phyloP scores from a whole-genome alignment of 1,140 invertebrate species.

The Portunus trituberculatus region DNA sequence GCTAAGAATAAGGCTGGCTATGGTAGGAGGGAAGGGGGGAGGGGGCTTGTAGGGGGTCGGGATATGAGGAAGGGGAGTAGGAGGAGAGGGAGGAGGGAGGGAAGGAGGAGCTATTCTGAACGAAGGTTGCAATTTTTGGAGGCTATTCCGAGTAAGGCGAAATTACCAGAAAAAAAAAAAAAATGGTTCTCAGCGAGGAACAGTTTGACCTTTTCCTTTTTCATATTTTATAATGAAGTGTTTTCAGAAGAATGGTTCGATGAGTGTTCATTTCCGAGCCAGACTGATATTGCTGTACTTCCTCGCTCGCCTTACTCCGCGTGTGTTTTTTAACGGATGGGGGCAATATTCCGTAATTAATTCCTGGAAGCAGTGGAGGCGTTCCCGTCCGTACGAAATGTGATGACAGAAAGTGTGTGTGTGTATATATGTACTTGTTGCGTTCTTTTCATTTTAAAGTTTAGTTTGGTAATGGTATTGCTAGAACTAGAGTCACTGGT shows the following conservation, averaged over 20 bases:
- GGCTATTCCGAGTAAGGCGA: not conserved
- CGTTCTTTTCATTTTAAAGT: too few relatives aligned
- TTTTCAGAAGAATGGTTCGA: not conserved
- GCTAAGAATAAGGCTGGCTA: too few relatives aligned
- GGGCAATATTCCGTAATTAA: not conserved
- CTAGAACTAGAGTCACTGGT: too few relatives aligned
- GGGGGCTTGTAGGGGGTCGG: too few relatives aligned
- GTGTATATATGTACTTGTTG: too few relatives aligned
- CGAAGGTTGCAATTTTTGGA: not conserved
- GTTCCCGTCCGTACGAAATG: not conserved
- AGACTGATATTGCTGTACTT: not conserved
- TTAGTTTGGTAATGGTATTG: too few relatives aligned
- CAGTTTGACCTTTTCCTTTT: not conserved
- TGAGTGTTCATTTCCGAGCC: not conserved
- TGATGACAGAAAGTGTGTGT: not conserved
- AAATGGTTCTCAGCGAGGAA: not conserved
- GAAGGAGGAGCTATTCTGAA: not conserved
- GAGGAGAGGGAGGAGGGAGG: not conserved
- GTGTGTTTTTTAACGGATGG: not conserved
- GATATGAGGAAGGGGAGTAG: not conserved
- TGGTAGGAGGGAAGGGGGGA: too few relatives aligned
- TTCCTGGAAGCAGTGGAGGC: not conserved
- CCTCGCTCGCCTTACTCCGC: not conserved
- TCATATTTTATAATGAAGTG: too few relatives aligned
- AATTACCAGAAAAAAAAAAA: not conserved